phyloP scores from a whole-genome alignment of 1,140 invertebrate genomes.

The Drosophila equinoxialis region DNA sequence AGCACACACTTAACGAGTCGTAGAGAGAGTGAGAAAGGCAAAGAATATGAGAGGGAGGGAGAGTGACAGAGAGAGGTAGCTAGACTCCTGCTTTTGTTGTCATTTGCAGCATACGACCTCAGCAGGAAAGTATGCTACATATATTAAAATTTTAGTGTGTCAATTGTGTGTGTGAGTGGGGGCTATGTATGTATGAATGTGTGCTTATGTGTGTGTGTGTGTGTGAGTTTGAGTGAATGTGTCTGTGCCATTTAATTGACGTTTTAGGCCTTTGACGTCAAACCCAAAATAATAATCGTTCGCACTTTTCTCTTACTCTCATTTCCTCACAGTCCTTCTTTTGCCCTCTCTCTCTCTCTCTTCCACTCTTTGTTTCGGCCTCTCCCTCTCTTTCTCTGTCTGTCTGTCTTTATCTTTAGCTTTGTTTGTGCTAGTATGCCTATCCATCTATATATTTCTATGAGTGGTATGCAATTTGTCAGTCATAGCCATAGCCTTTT shows the following conservation, averaged over 20 bases:
- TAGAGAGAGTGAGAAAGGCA: not conserved
- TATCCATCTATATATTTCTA: slow-evolving; percentile 2
- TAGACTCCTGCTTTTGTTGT: slow-evolving; percentile 58
- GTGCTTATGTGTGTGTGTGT: slow-evolving; percentile 23
- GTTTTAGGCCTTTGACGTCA: slow-evolving; percentile 80
- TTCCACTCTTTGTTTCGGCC: not conserved
- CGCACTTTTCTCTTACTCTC: slow-evolving; percentile 56
- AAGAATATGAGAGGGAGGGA: slow-evolving; percentile 5
- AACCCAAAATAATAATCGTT: slow-evolving; percentile 78
- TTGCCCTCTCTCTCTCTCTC: not conserved
- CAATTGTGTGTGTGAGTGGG: slow-evolving; percentile 61
- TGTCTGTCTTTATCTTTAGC: not conserved
- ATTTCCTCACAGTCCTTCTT: not conserved
- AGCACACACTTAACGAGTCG: slow-evolving; percentile 41
- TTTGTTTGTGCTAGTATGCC: slow-evolving; percentile 1
- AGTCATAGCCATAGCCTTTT: slow-evolving; percentile 16
- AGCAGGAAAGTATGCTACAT: slow-evolving; percentile 71
- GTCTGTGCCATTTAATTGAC: slow-evolving; percentile 66
- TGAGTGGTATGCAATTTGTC: slow-evolving; percentile 11
- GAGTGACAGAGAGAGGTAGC: not conserved
- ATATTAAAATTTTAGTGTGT: slow-evolving; percentile 80
- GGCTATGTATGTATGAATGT: slow-evolving; percentile 17
- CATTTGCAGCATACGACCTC: slow-evolving; percentile 66
- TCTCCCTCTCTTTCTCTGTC: not conserved
- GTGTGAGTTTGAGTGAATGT: slow-evolving; percentile 30